Evolutionary conservation across 2,888 invertebrate species (phyloP), one percentile per base, ranked within the genome.

Genomic region (Crossocerus cetratus): DNA sequence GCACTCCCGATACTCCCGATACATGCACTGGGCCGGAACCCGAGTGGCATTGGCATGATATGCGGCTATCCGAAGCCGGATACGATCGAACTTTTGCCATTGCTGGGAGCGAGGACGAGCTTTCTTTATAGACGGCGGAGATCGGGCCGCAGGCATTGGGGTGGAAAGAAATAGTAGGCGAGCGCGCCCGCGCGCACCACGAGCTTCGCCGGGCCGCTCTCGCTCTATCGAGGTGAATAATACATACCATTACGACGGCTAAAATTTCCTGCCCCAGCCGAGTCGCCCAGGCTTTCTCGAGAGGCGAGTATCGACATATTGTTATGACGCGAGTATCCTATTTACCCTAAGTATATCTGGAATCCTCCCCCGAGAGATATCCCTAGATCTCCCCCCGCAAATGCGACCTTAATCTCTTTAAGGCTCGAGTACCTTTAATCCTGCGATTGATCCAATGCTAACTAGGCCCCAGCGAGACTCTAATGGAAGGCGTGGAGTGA

Each of bases 71-170:
- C 55, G 60, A 64, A 16, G 55, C 70, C 70, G 62, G 62, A 65
- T 66, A 70, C 80, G 78, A 78, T 81, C 81, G 69, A 81, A 78
- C 74, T 81, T 76, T 74, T 63, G 72, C 60, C 72, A 70, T 72
- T 61, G 66, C 65, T 13, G 14, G 18, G 21, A 32, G 63, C 56
- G 53, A 57, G 63, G 18, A 59, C 60, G 66, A 58, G 72, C 68
- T 53, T 73, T 76, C 76, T 75, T 78, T 71, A 64, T 64, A 69
- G 20, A 43, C 69, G 65, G 21, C 42, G 69, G 67, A 32, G 32
- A 60, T 67, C 57, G 66, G 44, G n/a, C 32, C 16, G 49, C 16
- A 13, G 16, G 49, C 54, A 58, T 14, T 57, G 56, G 67, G 76
- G 64, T 66, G 72, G 74, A 64, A 61, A 61, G 73, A 58, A 71